Percentiles rank a stretch among this genome's conserved stretches.
Evolutionary conservation across 2,113 vertebrate species (phyloP).

Genomic region (Phylloscopus whistleri): DNA sequence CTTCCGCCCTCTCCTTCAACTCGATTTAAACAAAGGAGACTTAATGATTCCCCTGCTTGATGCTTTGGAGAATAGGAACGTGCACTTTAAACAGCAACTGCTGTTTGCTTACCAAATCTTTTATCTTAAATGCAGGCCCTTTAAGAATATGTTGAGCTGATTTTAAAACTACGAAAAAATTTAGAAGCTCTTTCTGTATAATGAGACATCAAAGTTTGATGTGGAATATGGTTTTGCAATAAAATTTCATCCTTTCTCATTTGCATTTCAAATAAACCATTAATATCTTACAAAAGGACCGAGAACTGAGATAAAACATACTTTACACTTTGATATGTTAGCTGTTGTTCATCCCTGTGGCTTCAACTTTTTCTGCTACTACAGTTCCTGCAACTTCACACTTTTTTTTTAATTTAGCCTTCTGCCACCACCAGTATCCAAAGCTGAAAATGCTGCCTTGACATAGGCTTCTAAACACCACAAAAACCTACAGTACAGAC

Average conservation of each 20-base stretch:
- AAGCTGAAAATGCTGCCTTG: background rate
- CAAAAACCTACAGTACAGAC: background rate
- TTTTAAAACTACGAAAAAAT: background rate
- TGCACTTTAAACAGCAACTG: background rate
- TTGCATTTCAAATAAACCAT: conserved; percentile 61
- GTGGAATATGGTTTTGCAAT: conserved; percentile 3
- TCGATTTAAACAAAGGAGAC: background rate
- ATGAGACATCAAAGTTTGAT: conserved; percentile 43
- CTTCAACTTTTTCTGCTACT: background rate
- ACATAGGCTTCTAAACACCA: background rate
- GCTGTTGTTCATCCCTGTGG: background rate
- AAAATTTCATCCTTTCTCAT: conserved; percentile 10
- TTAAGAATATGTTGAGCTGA: background rate
- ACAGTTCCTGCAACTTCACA: background rate
- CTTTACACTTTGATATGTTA: conserved; percentile 36
- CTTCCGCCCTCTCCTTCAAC: background rate
- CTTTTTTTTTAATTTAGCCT: background rate
- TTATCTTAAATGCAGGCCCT: background rate
- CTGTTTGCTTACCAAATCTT: background rate
- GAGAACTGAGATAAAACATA: conserved; percentile 9
- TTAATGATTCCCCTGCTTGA: background rate
- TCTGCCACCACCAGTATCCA: background rate
- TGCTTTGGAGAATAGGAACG: background rate
- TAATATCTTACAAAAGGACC: conserved; percentile 42
- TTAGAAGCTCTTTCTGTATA: background rate